Evolutionary conservation across 1,140 invertebrate genomes (phyloP).

Genomic region (Aphis craccivora): DNA sequence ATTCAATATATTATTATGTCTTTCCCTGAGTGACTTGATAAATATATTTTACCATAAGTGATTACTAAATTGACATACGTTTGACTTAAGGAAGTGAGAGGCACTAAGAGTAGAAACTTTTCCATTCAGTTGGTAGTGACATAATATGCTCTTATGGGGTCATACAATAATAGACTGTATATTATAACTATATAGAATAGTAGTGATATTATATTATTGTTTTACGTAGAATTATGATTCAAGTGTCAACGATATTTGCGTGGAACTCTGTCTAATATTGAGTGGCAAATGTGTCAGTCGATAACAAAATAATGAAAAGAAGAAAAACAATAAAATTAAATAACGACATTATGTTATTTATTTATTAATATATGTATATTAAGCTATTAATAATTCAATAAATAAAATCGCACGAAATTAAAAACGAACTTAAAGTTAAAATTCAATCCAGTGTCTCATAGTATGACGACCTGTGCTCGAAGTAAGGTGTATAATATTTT

Average conservation of each 20-base stretch:
- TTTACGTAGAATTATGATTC: neutral
- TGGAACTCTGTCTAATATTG: neutral
- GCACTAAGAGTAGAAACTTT: no score
- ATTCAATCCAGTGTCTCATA: neutral
- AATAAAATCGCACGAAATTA: no score
- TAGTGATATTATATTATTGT: neutral
- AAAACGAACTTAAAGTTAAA: neutral
- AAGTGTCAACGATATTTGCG: neutral
- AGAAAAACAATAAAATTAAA: neutral
- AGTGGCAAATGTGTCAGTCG: neutral
- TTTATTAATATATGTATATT: neutral
- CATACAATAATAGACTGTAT: neutral
- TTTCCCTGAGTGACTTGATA: neutral
- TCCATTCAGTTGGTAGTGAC: no score
- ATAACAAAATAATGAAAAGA: neutral
- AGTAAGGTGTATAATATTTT: neutral
- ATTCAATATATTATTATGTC: neutral
- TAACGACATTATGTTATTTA: neutral
- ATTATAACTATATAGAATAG: neutral
- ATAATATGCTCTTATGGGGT: no score
- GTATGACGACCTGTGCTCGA: neutral
- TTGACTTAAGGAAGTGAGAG: no score
- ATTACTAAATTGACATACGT: neutral
- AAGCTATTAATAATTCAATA: neutral
- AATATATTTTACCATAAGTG: neutral